A percentile compares a stretch with the other conserved stretches of the same genome.
These are phyloP conservation scores for Neogale vison DNA, from an alignment of 2,113 vertebrate genomes.

Conservation along the genomic window DNA sequence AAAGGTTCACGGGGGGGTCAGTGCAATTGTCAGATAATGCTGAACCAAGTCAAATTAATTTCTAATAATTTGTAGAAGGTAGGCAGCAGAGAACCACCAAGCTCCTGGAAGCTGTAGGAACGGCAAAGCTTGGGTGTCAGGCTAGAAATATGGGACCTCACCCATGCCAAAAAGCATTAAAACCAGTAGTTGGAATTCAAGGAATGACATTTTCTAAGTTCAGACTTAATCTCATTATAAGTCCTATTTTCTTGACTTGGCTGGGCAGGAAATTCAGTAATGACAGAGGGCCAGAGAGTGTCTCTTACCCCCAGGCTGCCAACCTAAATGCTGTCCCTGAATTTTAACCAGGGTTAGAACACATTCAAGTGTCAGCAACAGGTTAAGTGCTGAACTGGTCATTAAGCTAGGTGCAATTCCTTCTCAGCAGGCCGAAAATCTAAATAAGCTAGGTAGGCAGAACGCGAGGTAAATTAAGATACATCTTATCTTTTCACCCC, in stretches of 20 bases:
- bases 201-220: conserved; percentile 66
- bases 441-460: conserved; percentile 70
- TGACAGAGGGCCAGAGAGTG: conserved; percentile 19
- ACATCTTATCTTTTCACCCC: conserved; percentile 67
- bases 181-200: conserved; percentile 54
- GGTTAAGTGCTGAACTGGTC: conserved; percentile 70
- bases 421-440: conserved; percentile 73
- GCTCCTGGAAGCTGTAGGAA: conserved; percentile 63
- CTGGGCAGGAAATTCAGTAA: conserved; percentile 74
- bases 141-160: conserved; percentile 63
- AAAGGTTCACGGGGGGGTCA: conserved; percentile 75
- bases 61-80: conserved; percentile 68
- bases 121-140: conserved; percentile 66
- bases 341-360: conserved; percentile 68
- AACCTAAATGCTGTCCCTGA: conserved; percentile 45
- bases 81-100: conserved; percentile 64
- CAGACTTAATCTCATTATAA: conserved; percentile 56
- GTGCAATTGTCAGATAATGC: conserved; percentile 78
- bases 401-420: conserved; percentile 66
- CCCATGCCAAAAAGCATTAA: conserved; percentile 70
- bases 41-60: conserved; percentile 82
- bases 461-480: conserved; percentile 71
- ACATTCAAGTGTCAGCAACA: conserved; percentile 67
- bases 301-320: conserved; percentile 22
- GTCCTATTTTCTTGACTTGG: conserved; percentile 66